phyloP scores from a whole-genome alignment of 2,797 vertebrate species.

The Etheostoma perlongum region DNA sequence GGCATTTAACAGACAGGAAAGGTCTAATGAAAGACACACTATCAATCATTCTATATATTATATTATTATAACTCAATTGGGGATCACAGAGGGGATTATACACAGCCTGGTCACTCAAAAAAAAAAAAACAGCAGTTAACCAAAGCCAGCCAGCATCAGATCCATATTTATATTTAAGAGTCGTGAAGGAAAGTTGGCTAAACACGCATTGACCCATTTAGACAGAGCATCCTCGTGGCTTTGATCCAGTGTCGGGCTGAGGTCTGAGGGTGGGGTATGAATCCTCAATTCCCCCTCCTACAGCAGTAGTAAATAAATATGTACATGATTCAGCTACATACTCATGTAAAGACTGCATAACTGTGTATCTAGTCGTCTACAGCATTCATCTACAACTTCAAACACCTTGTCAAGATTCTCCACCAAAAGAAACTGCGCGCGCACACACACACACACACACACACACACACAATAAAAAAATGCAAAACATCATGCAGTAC shows the following conservation, averaged over 20 bases:
- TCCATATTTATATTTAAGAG: neutral
- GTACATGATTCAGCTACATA: neutral
- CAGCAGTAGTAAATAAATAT: slow-evolving; percentile 19
- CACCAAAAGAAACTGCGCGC: neutral
- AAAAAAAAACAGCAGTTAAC: neutral
- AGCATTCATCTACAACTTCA: neutral
- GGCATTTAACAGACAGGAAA: neutral
- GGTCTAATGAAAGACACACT: neutral
- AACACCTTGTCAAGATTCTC: slow-evolving; percentile 17
- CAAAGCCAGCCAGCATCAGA: slow-evolving; percentile 6
- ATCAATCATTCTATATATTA: too few species aligned
- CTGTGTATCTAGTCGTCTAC: slow-evolving; percentile 1
- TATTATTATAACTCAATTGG: neutral
- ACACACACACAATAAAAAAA: neutral
- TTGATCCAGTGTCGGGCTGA: slow-evolving; percentile 28
- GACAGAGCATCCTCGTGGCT: neutral
- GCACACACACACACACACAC: neutral
- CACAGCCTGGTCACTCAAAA: neutral
- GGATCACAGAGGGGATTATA: neutral
- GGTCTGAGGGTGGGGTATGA: slow-evolving; percentile 4
- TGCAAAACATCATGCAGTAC: neutral
- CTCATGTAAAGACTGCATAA: neutral
- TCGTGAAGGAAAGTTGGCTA: slow-evolving; percentile 10
- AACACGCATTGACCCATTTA: slow-evolving; percentile 15
- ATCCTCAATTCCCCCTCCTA: slow-evolving; percentile 36